Conservation (phyloP, 2,797 vertebrate genomes). For the Pristis pectinata region DNA sequence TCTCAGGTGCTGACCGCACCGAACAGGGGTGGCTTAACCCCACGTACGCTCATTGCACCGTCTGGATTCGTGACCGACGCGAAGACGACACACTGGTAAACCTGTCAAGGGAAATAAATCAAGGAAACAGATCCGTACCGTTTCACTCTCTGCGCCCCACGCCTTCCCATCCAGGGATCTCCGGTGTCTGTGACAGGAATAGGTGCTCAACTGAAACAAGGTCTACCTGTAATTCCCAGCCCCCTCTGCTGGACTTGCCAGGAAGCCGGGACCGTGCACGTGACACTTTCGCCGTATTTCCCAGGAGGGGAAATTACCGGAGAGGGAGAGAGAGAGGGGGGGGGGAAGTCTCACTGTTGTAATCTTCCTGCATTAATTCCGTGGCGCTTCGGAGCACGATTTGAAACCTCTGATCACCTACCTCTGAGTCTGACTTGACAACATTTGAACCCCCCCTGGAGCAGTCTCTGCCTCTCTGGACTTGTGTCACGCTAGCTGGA, state of each 20-base stretch:
- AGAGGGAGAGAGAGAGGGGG: neutral
- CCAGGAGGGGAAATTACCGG: constrained; percentile 23
- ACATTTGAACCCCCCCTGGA: neutral
- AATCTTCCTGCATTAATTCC: neutral
- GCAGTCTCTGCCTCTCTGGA: neutral
- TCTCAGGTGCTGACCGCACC: constrained; percentile 30
- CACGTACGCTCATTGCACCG: neutral
- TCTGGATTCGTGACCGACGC: neutral
- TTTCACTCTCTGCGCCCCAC: neutral
- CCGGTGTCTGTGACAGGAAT: neutral
- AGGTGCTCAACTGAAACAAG: neutral
- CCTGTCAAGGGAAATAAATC: neutral
- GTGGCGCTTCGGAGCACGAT: neutral
- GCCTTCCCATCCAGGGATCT: neutral
- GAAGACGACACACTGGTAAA: neutral
- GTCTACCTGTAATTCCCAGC: constrained; percentile 27
- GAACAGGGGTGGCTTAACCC: neutral
- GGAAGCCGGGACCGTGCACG: constrained; percentile 30
- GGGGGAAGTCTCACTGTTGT: constrained; percentile 20
- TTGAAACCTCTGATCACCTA: neutral
- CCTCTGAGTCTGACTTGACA: neutral
- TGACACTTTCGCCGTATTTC: constrained; percentile 24
- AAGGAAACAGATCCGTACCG: neutral
- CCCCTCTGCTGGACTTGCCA: constrained; percentile 36
- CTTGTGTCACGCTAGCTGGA: neutral